Percentiles rank a stretch among this genome's conserved stretches.
phyloP scores from a whole-genome alignment of 1,140 invertebrate species.

The Anastrepha ludens region DNA sequence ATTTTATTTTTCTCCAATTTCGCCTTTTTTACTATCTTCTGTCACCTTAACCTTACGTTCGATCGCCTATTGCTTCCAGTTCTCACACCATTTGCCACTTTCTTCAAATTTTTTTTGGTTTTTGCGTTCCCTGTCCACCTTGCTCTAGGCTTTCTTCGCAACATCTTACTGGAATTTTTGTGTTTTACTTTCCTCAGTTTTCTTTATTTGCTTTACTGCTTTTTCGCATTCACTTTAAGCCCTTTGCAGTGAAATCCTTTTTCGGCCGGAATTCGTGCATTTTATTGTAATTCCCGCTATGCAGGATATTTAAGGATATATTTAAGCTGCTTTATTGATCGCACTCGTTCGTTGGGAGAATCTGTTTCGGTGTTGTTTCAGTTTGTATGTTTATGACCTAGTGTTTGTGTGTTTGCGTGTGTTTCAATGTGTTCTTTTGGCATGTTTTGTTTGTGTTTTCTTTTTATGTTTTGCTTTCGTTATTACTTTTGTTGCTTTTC shows the following conservation, averaged over 20 bases:
- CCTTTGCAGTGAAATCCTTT: slow-evolving; percentile 31
- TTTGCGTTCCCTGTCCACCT: background rate
- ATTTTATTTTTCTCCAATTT: slow-evolving; percentile 37
- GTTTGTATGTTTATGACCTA: background rate
- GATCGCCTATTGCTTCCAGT: background rate
- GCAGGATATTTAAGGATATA: slow-evolving; percentile 50
- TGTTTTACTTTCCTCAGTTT: background rate
- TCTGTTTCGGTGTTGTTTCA: background rate
- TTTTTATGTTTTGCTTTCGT: slow-evolving; percentile 38
- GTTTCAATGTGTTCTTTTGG: background rate
- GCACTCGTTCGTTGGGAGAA: slow-evolving; percentile 28
- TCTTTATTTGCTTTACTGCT: background rate
- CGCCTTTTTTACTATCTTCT: background rate
- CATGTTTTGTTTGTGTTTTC: slow-evolving; percentile 28
- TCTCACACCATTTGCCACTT: background rate
- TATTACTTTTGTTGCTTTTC: slow-evolving; percentile 36
- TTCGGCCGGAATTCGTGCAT: slow-evolving; percentile 7
- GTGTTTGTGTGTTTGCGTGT: background rate
- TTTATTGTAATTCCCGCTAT: slow-evolving; percentile 48
- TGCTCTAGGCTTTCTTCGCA: background rate
- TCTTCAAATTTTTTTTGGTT: background rate
- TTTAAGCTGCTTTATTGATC: slow-evolving; percentile 52
- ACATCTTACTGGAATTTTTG: background rate
- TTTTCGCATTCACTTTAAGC: background rate
- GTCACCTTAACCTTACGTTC: slow-evolving; percentile 25